A percentile compares a stretch with the other conserved stretches of the same genome.
phyloP scores from a whole-genome alignment of 2,888 invertebrate species.

The Aphodius sticticus region DNA sequence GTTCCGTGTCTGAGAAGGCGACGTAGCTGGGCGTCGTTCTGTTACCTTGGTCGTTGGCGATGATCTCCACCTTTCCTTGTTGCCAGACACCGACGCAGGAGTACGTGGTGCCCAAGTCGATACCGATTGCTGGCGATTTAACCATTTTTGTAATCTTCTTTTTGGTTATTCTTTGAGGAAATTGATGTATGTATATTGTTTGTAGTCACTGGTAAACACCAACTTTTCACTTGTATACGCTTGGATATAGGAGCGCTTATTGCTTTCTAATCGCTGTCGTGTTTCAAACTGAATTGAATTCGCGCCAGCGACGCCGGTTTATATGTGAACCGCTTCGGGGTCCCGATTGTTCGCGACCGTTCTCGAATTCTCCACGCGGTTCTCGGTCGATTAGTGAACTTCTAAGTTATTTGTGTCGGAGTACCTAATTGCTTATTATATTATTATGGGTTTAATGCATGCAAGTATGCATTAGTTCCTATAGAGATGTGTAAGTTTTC shows the following conservation, averaged over 20 bases:
- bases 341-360: conserved; percentile 11
- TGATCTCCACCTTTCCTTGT: conserved; percentile 84
- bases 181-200: background rate
- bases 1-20: conserved; percentile 75
- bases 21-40: conserved; percentile 84
- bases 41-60: conserved; percentile 90
- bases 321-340: conserved; percentile 18
- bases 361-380: conserved; percentile 7
- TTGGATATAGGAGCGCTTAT: conserved; percentile 4
- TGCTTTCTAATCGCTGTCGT: background rate
- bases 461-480: too few relatives aligned
- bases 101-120: conserved; percentile 87
- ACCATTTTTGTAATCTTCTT: conserved; percentile 50
- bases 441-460: too few relatives aligned
- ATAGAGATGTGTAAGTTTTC: too few relatives aligned
- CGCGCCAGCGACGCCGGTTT: conserved; percentile 14
- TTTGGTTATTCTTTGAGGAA: background rate
- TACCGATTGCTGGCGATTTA: conserved; percentile 73
- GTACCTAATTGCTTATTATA: background rate
- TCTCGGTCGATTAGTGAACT: background rate
- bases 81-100: conserved; percentile 86
- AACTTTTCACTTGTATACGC: conserved; percentile 8
- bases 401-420: background rate
- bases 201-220: conserved; percentile 5
- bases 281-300: conserved; percentile 23